phyloP scores from a whole-genome alignment of 2,797 vertebrate species.

The Pseudomugil tenellus region DNA sequence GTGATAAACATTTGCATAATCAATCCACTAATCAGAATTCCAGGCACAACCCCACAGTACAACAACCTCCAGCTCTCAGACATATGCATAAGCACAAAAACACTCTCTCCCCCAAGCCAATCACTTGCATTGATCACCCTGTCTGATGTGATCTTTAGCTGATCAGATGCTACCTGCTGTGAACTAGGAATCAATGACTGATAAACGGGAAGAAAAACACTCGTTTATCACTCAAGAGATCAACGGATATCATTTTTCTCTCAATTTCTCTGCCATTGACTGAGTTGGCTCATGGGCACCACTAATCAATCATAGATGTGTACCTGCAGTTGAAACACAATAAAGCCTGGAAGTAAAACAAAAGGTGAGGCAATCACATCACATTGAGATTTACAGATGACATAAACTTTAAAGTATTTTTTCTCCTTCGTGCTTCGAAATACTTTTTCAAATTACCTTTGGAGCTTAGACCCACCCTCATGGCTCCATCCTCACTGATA shows the following conservation, averaged over 20 bases:
- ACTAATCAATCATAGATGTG: slow-evolving; percentile 78
- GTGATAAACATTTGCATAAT: slow-evolving; percentile 74
- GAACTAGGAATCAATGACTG: slow-evolving; percentile 79
- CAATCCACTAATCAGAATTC: slow-evolving; percentile 78
- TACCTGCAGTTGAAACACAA: slow-evolving; percentile 56
- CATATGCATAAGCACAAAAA: slow-evolving; percentile 24
- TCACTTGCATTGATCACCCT: slow-evolving; percentile 78
- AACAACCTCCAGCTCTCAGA: slow-evolving; percentile 36
- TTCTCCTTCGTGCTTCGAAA: slow-evolving; percentile 2
- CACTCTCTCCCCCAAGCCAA: slow-evolving; percentile 63
- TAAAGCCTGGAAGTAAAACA: slow-evolving; percentile 55
- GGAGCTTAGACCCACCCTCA: slow-evolving; percentile 86
- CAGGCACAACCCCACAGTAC: slow-evolving; percentile 64
- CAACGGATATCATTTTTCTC: slow-evolving; percentile 82
- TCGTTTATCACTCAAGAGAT: slow-evolving; percentile 81
- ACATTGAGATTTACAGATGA: slow-evolving; percentile 58
- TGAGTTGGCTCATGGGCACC: slow-evolving; percentile 60
- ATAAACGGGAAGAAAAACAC: slow-evolving; percentile 83
- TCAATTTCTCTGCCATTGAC: slow-evolving; percentile 79
- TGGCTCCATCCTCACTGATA: slow-evolving; percentile 63
- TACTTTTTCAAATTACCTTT: slow-evolving; percentile 78
- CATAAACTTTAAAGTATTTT: slow-evolving; percentile 48
- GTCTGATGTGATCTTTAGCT: slow-evolving; percentile 79
- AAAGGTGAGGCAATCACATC: slow-evolving; percentile 61
- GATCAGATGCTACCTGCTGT: slow-evolving; percentile 81